Conservation (phyloP, 2,888 invertebrate species). For the Morpho helenor region DNA sequence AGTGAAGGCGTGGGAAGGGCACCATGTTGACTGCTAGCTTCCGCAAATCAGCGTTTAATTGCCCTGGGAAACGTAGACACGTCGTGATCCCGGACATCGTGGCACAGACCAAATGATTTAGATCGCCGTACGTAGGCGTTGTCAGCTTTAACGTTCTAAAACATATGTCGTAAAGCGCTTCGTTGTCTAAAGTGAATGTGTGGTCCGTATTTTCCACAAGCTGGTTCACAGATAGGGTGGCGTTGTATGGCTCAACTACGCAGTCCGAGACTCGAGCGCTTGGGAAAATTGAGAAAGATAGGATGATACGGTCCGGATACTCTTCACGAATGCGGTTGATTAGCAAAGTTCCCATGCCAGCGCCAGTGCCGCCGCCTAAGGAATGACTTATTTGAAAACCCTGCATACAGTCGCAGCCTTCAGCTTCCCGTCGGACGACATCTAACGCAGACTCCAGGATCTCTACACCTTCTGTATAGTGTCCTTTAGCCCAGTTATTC, state of each 20-base stretch:
- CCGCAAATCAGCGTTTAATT: constrained; percentile 85
- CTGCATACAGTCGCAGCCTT: constrained; percentile 83
- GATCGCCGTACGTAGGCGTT: constrained; percentile 45
- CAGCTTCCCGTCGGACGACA: constrained; percentile 79
- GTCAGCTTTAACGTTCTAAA: constrained; percentile 86
- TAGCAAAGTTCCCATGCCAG: constrained; percentile 85
- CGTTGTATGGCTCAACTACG: constrained; percentile 83
- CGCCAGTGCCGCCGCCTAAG: constrained; percentile 87
- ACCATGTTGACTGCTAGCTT: constrained; percentile 70
- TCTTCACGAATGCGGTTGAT: constrained; percentile 86
- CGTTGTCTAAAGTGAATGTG: constrained; percentile 86
- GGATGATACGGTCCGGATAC: constrained; percentile 86
- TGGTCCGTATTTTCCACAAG: constrained; percentile 84
- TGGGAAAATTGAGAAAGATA: constrained; percentile 84
- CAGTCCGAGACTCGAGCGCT: constrained; percentile 88
- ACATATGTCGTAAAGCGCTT: constrained; percentile 88
- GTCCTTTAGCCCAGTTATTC: constrained; percentile 82
- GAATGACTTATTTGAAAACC: constrained; percentile 84
- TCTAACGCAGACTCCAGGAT: constrained; percentile 80
- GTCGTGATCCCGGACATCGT: constrained; percentile 72
- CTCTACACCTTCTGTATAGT: constrained; percentile 84
- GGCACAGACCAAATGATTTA: constrained; percentile 78
- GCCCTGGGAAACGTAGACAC: constrained; percentile 63
- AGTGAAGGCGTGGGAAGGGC: constrained; percentile 86
- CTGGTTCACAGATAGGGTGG: constrained; percentile 82